These are phyloP conservation scores for human (Homo sapiens) DNA, from an alignment of 2,113 vertebrate genomes.

Conservation along the genomic window GRCh38 chr2:238529501-238530000, in stretches of 20 bases:
- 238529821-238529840: conserved; percentile 77
- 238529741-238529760: conserved; percentile 93
- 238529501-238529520: conserved; percentile 35
- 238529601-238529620: conserved; percentile 39
- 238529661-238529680: not conserved
- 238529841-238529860: not conserved
- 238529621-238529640: conserved; percentile 52
- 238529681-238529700: conserved; percentile 34
- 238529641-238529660: conserved; percentile 36
- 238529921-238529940: conserved; percentile 73
- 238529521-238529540: conserved; percentile 57
- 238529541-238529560: conserved; percentile 50
- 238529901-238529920: conserved; percentile 73
- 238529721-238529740: conserved; percentile 86
- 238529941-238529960: conserved; percentile 81
- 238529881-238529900: conserved; percentile 45
- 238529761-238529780: conserved; percentile 92
- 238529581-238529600: conserved; percentile 69
- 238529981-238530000: conserved; percentile 64
- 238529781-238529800: conserved; percentile 92
- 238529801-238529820: conserved; percentile 91
- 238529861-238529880: conserved; percentile 38
- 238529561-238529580: conserved; percentile 48
- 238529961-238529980: not conserved
- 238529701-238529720: conserved; percentile 92